phyloP scores from a whole-genome alignment of 2,888 invertebrate species.

The Vesta saturnalis region DNA sequence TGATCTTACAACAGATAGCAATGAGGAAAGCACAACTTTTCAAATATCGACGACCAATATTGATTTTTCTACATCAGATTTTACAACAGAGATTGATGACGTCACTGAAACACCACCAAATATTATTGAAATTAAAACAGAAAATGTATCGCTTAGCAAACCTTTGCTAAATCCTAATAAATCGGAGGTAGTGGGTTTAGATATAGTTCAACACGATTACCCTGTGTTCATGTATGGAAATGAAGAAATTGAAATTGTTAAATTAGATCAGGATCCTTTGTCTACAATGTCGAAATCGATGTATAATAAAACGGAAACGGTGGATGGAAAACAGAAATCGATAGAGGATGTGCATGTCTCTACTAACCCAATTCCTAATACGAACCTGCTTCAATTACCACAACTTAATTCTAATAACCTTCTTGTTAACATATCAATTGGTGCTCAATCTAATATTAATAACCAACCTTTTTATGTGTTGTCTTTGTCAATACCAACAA shows the following conservation, averaged over 20 bases:
- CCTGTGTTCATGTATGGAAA: conserved; percentile 60
- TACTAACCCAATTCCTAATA: conserved; percentile 40
- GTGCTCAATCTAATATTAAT: conserved; percentile 71
- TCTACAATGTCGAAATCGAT: conserved; percentile 52
- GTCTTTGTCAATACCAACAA: conserved; percentile 81
- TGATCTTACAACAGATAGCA: conserved; percentile 34
- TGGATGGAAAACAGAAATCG: background rate
- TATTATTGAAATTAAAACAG: conserved; percentile 32
- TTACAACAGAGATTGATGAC: background rate
- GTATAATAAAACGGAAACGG: conserved; percentile 46
- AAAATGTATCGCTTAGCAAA: conserved; percentile 15
- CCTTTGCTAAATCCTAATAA: background rate
- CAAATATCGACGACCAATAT: no score
- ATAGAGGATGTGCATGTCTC: background rate
- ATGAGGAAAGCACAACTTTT: background rate
- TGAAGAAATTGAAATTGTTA: conserved; percentile 63
- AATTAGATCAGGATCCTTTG: conserved; percentile 54
- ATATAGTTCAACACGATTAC: conserved; percentile 61
- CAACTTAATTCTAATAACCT: conserved; percentile 67
- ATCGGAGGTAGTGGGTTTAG: conserved; percentile 49
- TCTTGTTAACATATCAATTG: conserved; percentile 84
- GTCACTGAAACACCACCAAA: conserved; percentile 20
- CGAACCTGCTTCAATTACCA: conserved; percentile 58
- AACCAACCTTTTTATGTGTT: conserved; percentile 78
- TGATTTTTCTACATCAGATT: conserved; percentile 1